Evolutionary conservation across 1,140 invertebrate species (phyloP).

Genomic region (Nephila pilipes): DNA sequence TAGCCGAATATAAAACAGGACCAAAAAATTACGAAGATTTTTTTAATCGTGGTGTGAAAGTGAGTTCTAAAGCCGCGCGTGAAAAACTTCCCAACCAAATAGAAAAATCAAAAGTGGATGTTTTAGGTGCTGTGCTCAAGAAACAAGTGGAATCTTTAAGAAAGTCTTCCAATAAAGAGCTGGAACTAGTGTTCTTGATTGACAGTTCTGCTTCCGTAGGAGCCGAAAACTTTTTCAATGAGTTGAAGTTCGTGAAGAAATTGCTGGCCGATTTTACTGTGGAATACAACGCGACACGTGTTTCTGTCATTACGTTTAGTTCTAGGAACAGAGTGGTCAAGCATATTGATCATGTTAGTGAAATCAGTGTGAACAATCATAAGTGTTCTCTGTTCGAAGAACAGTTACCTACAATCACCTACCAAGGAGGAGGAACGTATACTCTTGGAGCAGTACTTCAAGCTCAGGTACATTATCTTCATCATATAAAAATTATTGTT

Average conservation of each 20-base stretch:
- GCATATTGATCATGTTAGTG: slow-evolving; percentile 86
- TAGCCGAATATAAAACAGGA: slow-evolving; percentile 41
- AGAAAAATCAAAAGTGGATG: slow-evolving; percentile 83
- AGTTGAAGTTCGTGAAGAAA: slow-evolving; percentile 87
- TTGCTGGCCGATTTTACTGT: slow-evolving; percentile 87
- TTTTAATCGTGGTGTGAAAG: slow-evolving; percentile 67
- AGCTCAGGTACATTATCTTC: slow-evolving; percentile 83
- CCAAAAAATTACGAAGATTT: slow-evolving; percentile 71
- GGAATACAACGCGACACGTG: slow-evolving; percentile 85
- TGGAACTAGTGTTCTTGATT: slow-evolving; percentile 87
- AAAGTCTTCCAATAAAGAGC: slow-evolving; percentile 80
- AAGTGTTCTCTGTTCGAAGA: slow-evolving; percentile 86
- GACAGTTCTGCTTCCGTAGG: slow-evolving; percentile 87
- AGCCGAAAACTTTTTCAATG: slow-evolving; percentile 86
- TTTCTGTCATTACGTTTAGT: slow-evolving; percentile 87
- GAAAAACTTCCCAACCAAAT: slow-evolving; percentile 71
- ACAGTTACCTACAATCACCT: slow-evolving; percentile 85
- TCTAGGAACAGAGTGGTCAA: slow-evolving; percentile 84
- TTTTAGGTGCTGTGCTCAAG: slow-evolving; percentile 83
- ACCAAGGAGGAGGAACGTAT: slow-evolving; percentile 87
- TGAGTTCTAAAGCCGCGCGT: slow-evolving; percentile 56
- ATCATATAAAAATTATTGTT: background rate
- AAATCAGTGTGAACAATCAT: slow-evolving; percentile 82
- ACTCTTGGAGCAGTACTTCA: slow-evolving; percentile 86
- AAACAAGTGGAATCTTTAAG: slow-evolving; percentile 81